Base-by-base conservation (phyloP, 2,113 vertebrate genomes). In the Prunella fulvescens region DNA sequence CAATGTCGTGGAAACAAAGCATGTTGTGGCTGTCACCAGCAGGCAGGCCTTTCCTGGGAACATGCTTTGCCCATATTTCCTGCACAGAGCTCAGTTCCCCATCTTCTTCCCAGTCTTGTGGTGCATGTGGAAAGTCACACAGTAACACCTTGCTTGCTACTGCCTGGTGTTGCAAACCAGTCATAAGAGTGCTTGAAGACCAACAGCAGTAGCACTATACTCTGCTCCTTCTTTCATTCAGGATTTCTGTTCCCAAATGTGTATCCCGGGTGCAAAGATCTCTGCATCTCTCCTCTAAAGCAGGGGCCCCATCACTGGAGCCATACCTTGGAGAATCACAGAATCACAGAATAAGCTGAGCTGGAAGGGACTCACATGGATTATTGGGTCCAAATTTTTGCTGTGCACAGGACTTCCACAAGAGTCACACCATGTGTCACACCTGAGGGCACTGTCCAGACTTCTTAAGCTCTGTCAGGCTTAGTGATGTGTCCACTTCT, bases 241-340 rank as follows among this genome's bases (percentile, higher is more conserved):
- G 19, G 20, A 69, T 65, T 29, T 33, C 28, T 35, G 28, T 48
- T 60, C 15, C 44, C n/a, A 72, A 37, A 67, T 8, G 12, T 15
- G 3, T 50, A 14, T 39, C 51, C 40, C 19, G 29, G 24, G 22
- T 51, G 15, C 44, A 42, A 81, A 71, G 35, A 8, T 3, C 5
- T 47, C 42, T 83, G 20, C 67, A 69, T 26, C 14, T 31, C 8
- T 26, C 25, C 54, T 57, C 29, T 67, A 31, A 79, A 66, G 11
- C 1, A 3, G 31, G 19, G 13, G 7, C 26, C 17, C 14, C 18
- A 14, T 73, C 0, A 1, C 16, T 57, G 31, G 8, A 6, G 7
- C 50, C 37, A 44, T 9, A 39, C 22, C 6, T 72, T n/a, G 14
- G 23, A 80, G 71, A 60, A 50, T 35, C 71, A 54, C 10, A 29